Percentiles rank a stretch among this genome's conserved stretches.
These are phyloP conservation scores for Drosophila kuntzei DNA, from an alignment of 2,888 invertebrate genomes.

Conservation along the genomic window DNA sequence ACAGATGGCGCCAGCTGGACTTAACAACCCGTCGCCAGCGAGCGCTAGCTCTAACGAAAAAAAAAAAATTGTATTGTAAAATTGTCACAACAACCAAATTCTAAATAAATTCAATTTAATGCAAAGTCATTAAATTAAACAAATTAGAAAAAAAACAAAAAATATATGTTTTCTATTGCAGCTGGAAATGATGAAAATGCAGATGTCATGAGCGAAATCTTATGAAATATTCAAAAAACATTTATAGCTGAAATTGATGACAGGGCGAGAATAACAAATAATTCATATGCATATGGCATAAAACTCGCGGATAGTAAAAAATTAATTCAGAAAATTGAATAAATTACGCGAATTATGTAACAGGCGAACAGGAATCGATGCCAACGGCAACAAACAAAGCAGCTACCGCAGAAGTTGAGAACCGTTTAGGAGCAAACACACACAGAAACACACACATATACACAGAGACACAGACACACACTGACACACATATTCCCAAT, in stretches of 20 bases:
- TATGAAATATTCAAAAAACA: slow-evolving; percentile 10
- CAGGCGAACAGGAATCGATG: slow-evolving; percentile 77
- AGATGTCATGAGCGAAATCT: neutral
- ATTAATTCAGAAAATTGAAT: slow-evolving; percentile 83
- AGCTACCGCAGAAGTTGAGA: slow-evolving; percentile 64
- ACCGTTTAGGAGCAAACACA: slow-evolving; percentile 65
- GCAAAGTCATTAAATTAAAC: neutral
- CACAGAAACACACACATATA: slow-evolving; percentile 19
- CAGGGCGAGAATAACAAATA: slow-evolving; percentile 41
- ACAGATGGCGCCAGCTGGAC: slow-evolving; percentile 8
- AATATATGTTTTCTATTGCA: neutral
- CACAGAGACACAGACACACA: slow-evolving; percentile 30
- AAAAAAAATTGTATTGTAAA: slow-evolving; percentile 7
- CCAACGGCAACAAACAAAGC: slow-evolving; percentile 32
- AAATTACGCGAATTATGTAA: slow-evolving; percentile 83
- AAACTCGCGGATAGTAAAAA: slow-evolving; percentile 70
- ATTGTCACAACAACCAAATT: slow-evolving; percentile 12
- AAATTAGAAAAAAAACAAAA: neutral
- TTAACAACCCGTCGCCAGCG: neutral
- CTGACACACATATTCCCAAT: slow-evolving; percentile 15
- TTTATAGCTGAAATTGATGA: slow-evolving; percentile 14
- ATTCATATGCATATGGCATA: slow-evolving; percentile 56
- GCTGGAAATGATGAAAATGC: neutral
- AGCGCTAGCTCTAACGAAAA: neutral
- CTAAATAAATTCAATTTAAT: neutral